Base-by-base conservation (phyloP, 2,888 invertebrate species). In the Gasteruption jaculator region DNA sequence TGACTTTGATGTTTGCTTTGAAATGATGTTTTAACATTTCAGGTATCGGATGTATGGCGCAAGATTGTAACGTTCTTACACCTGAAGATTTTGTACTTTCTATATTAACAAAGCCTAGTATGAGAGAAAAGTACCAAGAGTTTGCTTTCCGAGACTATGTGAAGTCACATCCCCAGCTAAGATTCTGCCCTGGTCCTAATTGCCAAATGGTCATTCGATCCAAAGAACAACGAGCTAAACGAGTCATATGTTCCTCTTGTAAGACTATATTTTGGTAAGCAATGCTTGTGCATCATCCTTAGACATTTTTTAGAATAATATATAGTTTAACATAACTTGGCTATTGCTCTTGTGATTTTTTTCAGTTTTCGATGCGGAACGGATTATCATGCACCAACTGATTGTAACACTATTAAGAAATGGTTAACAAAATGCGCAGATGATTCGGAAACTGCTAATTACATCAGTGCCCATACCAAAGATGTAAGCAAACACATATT, bases 401-500 rank as follows among this genome's bases (percentile, higher is more conserved):
- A 94, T 72, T 99, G 99, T 72, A 80, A 83, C 49, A 87, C 92
- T 22, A 97, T 99, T 54, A 90, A 88, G 63, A 89, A 89, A 61
- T 99, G 99, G 99, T 76, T 97, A 47, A 95, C 94, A n/a, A 99
- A 99, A 74, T 99, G 99, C 74, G 96, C 95, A 37, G 99, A 99
- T 74, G 99, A 99, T 73, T 96, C 95, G 47, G 99, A 99, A 76
- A 99, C 99, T 36, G 97, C 97, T 34, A 99, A 99, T 74, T 99
- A 99, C 68, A 99, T 99, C 60, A 94, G 93, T 75, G 96, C 96
- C 61, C 91, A 97, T 74, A 97, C 97, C 65, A 91, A 92, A 81
- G 91, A 88, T 73, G 79, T 79, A 65, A 73, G 75, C 58, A 34
- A 24, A 3, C n/a, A n/a, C n/a, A n/a, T n/a, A n/a, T n/a, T n/a